Evolutionary conservation across 2,113 vertebrate genomes (phyloP), one percentile per base, ranked within the genome.

Genomic region (Xenopus laevis): DNA sequence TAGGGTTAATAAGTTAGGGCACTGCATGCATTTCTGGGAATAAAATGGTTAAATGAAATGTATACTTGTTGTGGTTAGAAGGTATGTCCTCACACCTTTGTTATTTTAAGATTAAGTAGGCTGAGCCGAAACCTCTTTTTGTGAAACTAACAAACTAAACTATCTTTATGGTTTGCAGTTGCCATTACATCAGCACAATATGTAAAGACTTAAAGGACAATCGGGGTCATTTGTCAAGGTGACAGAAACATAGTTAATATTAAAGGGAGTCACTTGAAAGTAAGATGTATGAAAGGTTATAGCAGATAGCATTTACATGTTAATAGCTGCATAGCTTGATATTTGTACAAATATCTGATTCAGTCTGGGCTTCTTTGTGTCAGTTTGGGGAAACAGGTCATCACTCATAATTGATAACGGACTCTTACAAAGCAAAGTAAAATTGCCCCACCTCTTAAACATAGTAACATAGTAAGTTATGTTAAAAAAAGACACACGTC

Each of bases 91-190:
- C 72, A 74, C 72, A 74, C 72, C 72, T 74, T 74, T 74, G 65
- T 74, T 67, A 68, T 74, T 68, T 74, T 74, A 74, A 74, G 72
- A 74, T 74, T 74, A 74, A 68, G 72, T 68, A 40, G 64, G 72
- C 30, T 74, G 65, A 68, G 65, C 46, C 65, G 65, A 74, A 74
- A 68, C 72, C 72, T 67, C 45, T 74, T 74, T 74, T 74, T 74
- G 72, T 74, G 72, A 68, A 68, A 59, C 64, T 47, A 74, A 74
- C 55, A 68, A 60, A 74, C 44, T 66, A 47, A 68, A 40, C 65
- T 68, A 68, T 68, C 72, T 74, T 68, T 74, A 74, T 67, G 64
- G 64, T 67, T 55, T 66, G 21, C 15, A 61, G 72, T 74, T 74
- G 67, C 45, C 65, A 68, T 74, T 50, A 68, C 44, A 68, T 61